Conservation (phyloP, 2,797 vertebrate species). For the Onychomys leucogaster region DNA sequence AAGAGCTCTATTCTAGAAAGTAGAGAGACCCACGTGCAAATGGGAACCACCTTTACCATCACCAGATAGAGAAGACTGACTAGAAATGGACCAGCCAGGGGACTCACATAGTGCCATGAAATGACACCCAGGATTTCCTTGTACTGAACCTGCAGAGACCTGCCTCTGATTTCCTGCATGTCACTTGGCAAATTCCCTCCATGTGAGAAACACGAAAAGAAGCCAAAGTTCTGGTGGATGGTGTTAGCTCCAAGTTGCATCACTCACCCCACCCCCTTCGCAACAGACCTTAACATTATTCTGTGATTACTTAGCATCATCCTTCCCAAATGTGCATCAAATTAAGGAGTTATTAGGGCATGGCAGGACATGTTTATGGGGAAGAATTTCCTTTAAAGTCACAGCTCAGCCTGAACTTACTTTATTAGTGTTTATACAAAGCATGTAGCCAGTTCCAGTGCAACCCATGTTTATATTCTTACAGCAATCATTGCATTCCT, state of each 20-base stretch:
- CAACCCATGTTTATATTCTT: conserved; percentile 80
- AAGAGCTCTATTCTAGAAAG: background rate
- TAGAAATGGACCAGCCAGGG: conserved; percentile 5
- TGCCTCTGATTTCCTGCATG: conserved; percentile 74
- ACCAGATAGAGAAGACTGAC: background rate
- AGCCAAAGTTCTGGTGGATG: conserved; percentile 77
- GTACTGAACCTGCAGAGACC: conserved; percentile 74
- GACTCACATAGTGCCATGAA: background rate
- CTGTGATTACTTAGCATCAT: conserved; percentile 80
- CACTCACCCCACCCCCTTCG: conserved; percentile 73
- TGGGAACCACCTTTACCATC: background rate
- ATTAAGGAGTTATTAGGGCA: conserved; percentile 87
- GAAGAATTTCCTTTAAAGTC: conserved; percentile 85
- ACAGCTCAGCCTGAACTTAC: conserved; percentile 82
- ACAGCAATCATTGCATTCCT: conserved; percentile 80
- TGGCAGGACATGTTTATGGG: conserved; percentile 84
- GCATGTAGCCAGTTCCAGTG: conserved; percentile 75
- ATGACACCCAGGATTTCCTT: conserved; percentile 62
- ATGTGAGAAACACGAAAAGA: conserved; percentile 76
- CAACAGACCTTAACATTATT: conserved; percentile 79
- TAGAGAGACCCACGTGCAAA: background rate
- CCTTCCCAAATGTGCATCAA: conserved; percentile 86
- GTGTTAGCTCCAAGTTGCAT: conserved; percentile 79
- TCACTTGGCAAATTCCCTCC: conserved; percentile 75
- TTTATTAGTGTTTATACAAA: conserved; percentile 83